These are phyloP conservation scores for Anoura caudifer DNA, from an alignment of 2,113 vertebrate species.

Conservation along the genomic window DNA sequence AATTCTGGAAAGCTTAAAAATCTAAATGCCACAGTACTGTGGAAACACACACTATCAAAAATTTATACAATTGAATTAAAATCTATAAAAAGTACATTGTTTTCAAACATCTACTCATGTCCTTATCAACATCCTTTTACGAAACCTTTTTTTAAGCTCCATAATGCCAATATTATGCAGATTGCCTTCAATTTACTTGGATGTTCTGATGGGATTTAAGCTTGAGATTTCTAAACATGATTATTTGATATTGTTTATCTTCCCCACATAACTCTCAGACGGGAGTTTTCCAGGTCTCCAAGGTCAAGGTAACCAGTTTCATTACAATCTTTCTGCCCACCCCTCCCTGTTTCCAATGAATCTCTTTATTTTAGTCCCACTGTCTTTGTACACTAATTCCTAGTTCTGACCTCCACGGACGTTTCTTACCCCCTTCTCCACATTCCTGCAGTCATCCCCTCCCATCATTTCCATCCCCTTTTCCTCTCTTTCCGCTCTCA, in stretches of 20 bases:
- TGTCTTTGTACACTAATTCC: neutral
- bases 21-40: neutral
- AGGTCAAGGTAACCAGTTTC: neutral
- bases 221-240: neutral
- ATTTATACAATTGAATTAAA: conserved; percentile 26
- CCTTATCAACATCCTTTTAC: neutral
- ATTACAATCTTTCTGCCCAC: neutral
- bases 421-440: neutral
- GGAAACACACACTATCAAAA: conserved; percentile 5
- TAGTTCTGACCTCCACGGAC: neutral
- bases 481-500: neutral
- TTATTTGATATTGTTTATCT: neutral
- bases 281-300: neutral
- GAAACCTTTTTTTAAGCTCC: neutral
- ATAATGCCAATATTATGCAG: neutral
- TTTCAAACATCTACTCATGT: conserved; percentile 16
- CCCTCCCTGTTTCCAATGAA: fast-evolving
- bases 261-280: neutral
- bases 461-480: neutral
- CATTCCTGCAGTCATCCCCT: neutral
- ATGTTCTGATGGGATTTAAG: neutral
- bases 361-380: neutral
- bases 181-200: neutral
- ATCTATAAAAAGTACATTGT: neutral
- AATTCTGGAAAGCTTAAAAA: conserved; percentile 40